A percentile compares a stretch with the other conserved stretches of the same genome.
Evolutionary conservation across 92 coral and sea anemone species (phyloP).

Genomic region (Epizoanthus ramosus): DNA sequence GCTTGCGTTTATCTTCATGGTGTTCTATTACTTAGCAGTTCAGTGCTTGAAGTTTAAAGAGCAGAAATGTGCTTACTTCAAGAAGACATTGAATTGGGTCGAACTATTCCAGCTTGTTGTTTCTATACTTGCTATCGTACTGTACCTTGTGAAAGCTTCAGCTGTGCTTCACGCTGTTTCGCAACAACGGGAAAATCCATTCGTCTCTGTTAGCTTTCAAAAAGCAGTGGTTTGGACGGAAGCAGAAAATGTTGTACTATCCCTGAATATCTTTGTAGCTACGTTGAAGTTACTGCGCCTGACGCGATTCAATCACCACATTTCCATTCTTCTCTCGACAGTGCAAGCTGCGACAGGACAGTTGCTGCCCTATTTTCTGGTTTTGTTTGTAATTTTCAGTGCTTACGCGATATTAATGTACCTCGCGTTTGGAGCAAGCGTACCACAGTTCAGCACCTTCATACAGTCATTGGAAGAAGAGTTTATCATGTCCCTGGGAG

Average conservation of each 20-base stretch:
- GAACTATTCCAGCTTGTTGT: neutral
- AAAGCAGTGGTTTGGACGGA: neutral
- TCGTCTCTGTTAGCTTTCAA: neutral
- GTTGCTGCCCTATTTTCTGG: no score
- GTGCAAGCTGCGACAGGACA: neutral
- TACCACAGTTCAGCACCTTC: no score
- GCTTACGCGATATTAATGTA: no score
- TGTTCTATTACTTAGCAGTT: neutral
- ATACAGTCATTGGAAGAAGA: no score
- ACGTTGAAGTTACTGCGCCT: neutral
- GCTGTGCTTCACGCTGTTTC: neutral
- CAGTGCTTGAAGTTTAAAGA: neutral
- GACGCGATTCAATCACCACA: neutral
- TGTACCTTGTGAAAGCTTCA: neutral
- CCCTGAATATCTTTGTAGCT: neutral
- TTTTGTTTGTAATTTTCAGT: no score
- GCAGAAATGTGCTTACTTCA: neutral
- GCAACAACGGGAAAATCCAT: neutral
- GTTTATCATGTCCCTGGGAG: no score
- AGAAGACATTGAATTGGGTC: neutral
- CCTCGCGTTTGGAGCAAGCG: no score
- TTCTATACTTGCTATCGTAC: neutral
- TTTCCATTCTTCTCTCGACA: neutral
- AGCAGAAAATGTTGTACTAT: neutral
- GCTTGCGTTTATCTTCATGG: no score